Evolutionary conservation across 2,888 invertebrate species (phyloP).

Genomic region (Cephus rjabovi): DNA sequence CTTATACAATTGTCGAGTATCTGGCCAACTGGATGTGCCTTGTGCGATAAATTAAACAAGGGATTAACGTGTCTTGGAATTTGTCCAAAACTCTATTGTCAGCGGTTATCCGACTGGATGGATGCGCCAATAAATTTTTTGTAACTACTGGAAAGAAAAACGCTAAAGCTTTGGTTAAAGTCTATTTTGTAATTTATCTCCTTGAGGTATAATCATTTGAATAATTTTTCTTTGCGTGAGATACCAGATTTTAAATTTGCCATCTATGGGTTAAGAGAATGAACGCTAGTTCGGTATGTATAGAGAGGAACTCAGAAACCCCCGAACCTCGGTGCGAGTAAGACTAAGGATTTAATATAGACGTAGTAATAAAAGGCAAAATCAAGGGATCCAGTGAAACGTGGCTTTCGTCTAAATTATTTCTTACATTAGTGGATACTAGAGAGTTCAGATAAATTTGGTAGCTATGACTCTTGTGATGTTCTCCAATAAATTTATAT

Average conservation of each 20-base stretch:
- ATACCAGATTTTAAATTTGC: too few species aligned
- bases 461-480: not conserved
- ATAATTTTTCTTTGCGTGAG: not conserved
- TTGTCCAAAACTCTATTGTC: constrained; percentile 42
- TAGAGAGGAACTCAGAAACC: too few species aligned
- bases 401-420: too few species aligned
- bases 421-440: not conserved
- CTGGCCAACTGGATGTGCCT: not conserved
- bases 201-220: not conserved
- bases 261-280: too few species aligned
- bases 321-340: too few species aligned
- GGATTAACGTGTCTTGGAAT: constrained; percentile 32
- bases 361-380: too few species aligned
- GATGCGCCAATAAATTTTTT: not conserved
- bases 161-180: not conserved
- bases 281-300: too few species aligned
- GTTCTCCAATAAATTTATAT: too few species aligned
- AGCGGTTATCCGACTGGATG: constrained; percentile 29
- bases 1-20: not conserved
- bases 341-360: too few species aligned
- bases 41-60: not conserved
- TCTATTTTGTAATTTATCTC: not conserved
- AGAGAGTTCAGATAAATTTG: not conserved
- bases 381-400: too few species aligned
- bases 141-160: not conserved